Conservation (phyloP, 1,140 invertebrate species). For the Diorhabda elongata region DNA sequence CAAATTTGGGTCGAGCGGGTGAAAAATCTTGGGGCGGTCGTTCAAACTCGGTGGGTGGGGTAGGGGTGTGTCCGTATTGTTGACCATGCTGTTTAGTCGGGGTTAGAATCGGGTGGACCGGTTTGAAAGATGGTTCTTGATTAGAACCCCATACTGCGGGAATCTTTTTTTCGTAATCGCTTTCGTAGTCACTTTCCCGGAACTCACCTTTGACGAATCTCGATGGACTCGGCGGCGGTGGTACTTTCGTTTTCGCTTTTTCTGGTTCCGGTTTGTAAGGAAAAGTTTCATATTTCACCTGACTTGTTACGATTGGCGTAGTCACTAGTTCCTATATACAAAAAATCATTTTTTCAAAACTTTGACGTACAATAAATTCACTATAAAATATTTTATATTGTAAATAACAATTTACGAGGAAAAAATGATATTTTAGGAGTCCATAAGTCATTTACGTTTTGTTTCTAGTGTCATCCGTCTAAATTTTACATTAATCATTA, state of each 20-base stretch:
- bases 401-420: too few species aligned
- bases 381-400: too few species aligned
- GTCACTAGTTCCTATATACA: constrained; percentile 47
- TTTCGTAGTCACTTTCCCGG: constrained; percentile 68
- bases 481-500: too few species aligned
- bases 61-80: constrained; percentile 47
- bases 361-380: too few species aligned
- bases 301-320: constrained; percentile 44
- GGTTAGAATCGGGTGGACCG: constrained; percentile 56
- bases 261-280: constrained; percentile 48
- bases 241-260: constrained; percentile 44
- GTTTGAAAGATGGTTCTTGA: constrained; percentile 54
- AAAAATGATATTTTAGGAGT: too few species aligned
- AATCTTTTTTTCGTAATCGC: constrained; percentile 65
- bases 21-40: constrained; percentile 48
- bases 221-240: constrained; percentile 55
- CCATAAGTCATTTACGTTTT: too few species aligned
- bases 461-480: too few species aligned
- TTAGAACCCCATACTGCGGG: constrained; percentile 59
- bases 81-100: constrained; percentile 48
- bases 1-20: constrained; percentile 54
- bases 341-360: background rate
- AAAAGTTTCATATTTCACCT: constrained; percentile 49
- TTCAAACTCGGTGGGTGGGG: constrained; percentile 57
- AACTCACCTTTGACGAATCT: constrained; percentile 69